A percentile compares a stretch with the other conserved stretches of the same genome.
Evolutionary conservation across 2,797 vertebrate species (phyloP).

Genomic region (Lithobates sylvaticus): DNA sequence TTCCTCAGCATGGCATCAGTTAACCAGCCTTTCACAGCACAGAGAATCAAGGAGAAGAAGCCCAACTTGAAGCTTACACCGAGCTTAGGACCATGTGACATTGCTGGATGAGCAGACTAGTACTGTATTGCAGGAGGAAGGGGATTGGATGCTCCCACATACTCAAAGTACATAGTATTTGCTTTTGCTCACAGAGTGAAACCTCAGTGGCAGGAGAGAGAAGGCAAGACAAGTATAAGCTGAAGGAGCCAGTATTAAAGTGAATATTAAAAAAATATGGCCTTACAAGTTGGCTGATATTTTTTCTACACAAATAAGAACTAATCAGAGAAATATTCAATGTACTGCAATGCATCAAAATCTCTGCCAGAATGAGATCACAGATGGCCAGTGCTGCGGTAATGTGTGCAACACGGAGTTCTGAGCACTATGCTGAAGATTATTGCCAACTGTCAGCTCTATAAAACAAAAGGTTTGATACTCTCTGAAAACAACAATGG

Average conservation of each 20-base stretch:
- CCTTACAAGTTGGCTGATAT: neutral
- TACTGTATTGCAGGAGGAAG: neutral
- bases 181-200: no score
- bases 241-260: neutral
- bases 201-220: neutral
- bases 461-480: neutral
- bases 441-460: neutral
- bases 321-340: conserved; percentile 14
- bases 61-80: neutral
- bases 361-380: conserved; percentile 32
- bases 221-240: neutral
- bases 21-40: no score
- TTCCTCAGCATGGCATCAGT: no score
- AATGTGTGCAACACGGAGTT: neutral
- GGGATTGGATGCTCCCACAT: neutral
- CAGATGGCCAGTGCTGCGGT: neutral
- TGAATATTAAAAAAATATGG: neutral
- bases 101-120: neutral
- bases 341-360: neutral
- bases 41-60: no score
- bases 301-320: conserved; percentile 8
- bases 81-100: neutral
- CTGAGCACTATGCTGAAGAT: neutral
- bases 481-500: neutral
- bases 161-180: neutral